phyloP scores from a whole-genome alignment of 2,797 vertebrate species.

The Telmatherina bonti region DNA sequence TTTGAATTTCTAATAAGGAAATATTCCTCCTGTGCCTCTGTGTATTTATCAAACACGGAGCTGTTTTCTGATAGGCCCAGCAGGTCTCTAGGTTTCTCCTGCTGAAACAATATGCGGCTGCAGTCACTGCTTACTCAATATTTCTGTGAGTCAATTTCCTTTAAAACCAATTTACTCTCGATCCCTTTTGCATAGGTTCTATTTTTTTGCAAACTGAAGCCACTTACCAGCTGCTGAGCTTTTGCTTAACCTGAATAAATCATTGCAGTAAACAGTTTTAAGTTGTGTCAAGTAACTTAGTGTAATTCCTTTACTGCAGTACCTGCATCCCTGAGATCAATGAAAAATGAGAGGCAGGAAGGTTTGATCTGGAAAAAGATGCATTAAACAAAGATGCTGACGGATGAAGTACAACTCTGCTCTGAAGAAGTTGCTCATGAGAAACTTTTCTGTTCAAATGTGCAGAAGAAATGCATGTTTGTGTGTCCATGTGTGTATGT shows the following conservation, averaged over 20 bases:
- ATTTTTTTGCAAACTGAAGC: slow-evolving; percentile 39
- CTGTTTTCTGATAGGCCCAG: slow-evolving; percentile 65
- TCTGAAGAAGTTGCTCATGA: no score
- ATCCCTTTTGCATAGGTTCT: slow-evolving; percentile 58
- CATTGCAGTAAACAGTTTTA: slow-evolving; percentile 27
- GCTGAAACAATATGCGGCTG: slow-evolving; percentile 46
- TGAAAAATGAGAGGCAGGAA: no score
- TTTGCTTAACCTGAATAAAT: slow-evolving; percentile 51
- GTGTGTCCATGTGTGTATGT: not conserved
- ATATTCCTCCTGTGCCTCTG: slow-evolving; percentile 75
- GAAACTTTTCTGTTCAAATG: no score
- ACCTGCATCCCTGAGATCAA: no score
- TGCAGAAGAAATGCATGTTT: no score
- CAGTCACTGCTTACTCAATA: slow-evolving; percentile 67
- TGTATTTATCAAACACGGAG: slow-evolving; percentile 71
- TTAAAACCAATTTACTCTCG: slow-evolving; percentile 69
- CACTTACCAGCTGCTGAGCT: slow-evolving; percentile 70
- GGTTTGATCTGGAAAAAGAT: no score
- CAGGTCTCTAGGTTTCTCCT: slow-evolving; percentile 60
- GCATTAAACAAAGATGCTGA: no score
- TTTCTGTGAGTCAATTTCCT: slow-evolving; percentile 70
- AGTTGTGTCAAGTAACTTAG: slow-evolving; percentile 37
- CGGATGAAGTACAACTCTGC: no score
- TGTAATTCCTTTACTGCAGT: slow-evolving; percentile 27
- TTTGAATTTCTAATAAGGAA: slow-evolving; percentile 81